Base-by-base conservation (phyloP, 1,140 invertebrate species). In the Vanessa tameamea region DNA sequence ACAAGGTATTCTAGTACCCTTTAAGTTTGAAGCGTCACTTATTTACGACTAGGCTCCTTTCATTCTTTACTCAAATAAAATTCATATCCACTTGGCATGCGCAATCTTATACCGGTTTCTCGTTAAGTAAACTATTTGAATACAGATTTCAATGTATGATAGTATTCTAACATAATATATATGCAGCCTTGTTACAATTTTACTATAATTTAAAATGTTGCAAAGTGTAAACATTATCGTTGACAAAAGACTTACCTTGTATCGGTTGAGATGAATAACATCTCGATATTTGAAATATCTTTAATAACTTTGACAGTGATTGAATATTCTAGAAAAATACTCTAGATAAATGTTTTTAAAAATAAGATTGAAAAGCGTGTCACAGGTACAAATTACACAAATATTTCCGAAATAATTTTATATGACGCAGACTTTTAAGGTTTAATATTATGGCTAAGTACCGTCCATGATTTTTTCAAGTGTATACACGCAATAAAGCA, bases 101-200 rank as follows among this genome's bases (percentile, higher is more conserved):
- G 37, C 31, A 61, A 61, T 61, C 57, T 15, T 61, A 16, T 57
- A 57, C 53, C 13, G 20, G 20, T 61, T 61, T 8, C 23, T 31
- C 4, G n/a, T 13, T 37, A 31, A 61, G 13, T 37, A 61, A 15
- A 11, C 57, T 61, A 37, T 61, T 61, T 61, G 13, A n/a, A 61
- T 61, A 26, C 57, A 61, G 57, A 61, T 61, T 37, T 37, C 14
- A 15, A 37, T 26, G 14, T 61, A 61, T 61, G 57, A 61, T 61
- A 61, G 26, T 61, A 57, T 23, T 57, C 9, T 61, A 57, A 57
- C 16, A 26, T 26, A 57, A 31, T 37, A 37, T 61, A 61, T 23
- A 37, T 9, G 13, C 26, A 26, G 15, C 57, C 57, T 61, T 61
- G 57, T 61, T 12, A 61, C 15, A 31, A 37, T 61, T 61, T 13